Percentiles rank a stretch among this genome's conserved stretches.
These are phyloP conservation scores for Halictus ligatus DNA, from an alignment of 2,888 invertebrate genomes.

Conservation along the genomic window DNA sequence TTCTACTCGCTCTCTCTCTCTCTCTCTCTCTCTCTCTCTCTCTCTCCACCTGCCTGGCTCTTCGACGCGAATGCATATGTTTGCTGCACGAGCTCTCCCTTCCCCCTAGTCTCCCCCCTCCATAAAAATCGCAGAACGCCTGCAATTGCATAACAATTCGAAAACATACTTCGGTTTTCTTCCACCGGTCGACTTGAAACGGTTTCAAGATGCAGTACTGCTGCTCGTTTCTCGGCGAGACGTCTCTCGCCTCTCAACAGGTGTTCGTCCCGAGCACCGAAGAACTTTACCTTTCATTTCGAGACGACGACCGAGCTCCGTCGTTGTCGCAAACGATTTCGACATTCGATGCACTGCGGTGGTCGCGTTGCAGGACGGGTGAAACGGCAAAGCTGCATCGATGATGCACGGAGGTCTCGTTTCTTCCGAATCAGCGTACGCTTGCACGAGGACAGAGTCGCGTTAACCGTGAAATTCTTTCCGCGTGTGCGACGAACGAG, in stretches of 20 bases:
- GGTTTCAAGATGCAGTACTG: background rate
- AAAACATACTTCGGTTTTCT: background rate
- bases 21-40: background rate
- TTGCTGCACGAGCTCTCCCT: background rate
- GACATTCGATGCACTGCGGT: background rate
- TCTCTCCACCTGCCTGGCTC: background rate
- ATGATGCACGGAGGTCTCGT: conserved; percentile 15
- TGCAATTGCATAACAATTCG: conserved; percentile 26
- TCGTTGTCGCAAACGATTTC: background rate
- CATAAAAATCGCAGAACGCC: conserved; percentile 21
- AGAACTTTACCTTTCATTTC: background rate
- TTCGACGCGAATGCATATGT: background rate
- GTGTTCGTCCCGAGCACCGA: background rate
- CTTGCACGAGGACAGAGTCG: conserved; percentile 51
- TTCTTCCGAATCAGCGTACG: conserved; percentile 54
- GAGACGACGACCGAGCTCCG: background rate
- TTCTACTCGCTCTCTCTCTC: conserved; percentile 14
- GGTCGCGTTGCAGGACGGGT: background rate
- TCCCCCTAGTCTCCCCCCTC: background rate
- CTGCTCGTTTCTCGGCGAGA: background rate
- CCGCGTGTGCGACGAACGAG: conserved; percentile 59
- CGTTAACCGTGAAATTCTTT: conserved; percentile 66
- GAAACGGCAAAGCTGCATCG: background rate
- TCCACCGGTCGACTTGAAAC: background rate
- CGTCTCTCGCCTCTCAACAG: background rate